phyloP scores from a whole-genome alignment of 2,113 vertebrate genomes.

The Labeo rohita region DNA sequence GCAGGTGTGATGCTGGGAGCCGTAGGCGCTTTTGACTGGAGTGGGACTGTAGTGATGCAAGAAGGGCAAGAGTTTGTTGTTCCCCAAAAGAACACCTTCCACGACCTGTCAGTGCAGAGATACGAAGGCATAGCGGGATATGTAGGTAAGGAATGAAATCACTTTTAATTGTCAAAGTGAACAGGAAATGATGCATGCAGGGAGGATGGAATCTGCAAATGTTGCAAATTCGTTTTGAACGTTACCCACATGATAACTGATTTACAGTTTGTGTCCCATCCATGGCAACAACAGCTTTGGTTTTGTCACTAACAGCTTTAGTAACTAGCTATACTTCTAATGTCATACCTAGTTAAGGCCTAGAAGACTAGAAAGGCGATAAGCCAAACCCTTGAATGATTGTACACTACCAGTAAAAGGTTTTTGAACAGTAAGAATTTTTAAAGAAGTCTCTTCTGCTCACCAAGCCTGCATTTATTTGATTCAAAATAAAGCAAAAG shows the following conservation, averaged over 20 bases:
- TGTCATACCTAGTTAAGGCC: background rate
- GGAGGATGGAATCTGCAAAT: background rate
- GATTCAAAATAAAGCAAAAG: too few relatives aligned
- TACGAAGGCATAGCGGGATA: constrained; percentile 90
- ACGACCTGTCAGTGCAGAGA: constrained; percentile 70
- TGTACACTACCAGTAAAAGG: too few relatives aligned
- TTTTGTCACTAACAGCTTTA: background rate
- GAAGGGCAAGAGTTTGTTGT: constrained; percentile 66
- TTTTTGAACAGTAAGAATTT: too few relatives aligned
- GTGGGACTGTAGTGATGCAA: constrained; percentile 92
- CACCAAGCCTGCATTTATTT: too few relatives aligned
- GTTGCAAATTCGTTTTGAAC: too few relatives aligned
- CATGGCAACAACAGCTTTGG: background rate
- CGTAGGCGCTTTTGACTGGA: constrained; percentile 97
- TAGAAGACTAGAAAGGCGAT: background rate
- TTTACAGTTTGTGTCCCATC: background rate
- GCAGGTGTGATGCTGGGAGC: constrained; percentile 92
- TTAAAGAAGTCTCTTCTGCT: too few relatives aligned
- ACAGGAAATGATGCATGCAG: background rate
- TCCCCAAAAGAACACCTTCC: constrained; percentile 81
- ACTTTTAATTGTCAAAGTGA: background rate
- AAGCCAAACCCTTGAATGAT: background rate
- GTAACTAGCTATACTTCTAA: background rate
- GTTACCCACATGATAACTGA: too few relatives aligned
- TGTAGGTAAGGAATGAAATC: constrained; percentile 78